A percentile compares a stretch with the other conserved stretches of the same genome.
Conservation (phyloP, 1,140 invertebrate genomes). For the Lamellibrachia luymesi region DNA sequence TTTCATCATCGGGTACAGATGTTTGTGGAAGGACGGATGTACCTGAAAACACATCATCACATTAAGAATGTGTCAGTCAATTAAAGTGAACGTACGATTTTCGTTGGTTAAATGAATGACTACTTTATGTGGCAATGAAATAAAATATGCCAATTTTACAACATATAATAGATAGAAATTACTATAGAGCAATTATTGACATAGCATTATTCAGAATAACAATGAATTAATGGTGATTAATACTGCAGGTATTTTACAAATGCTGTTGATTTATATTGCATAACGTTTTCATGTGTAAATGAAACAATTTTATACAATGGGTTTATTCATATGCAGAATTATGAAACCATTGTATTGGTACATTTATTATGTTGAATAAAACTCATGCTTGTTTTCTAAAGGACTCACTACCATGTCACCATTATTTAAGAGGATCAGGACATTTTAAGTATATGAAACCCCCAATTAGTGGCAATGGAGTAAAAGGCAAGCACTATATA, state of each 20-base stretch:
- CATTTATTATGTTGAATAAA: no score
- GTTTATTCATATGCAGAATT: background rate
- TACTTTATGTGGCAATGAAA: no score
- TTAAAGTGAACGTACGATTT: background rate
- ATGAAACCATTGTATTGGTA: background rate
- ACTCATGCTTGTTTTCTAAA: no score
- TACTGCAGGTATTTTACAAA: background rate
- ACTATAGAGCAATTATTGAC: no score
- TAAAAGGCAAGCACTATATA: no score
- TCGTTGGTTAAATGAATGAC: no score
- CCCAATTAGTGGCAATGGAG: no score
- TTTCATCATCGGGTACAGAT: conserved; percentile 30
- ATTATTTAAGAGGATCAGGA: no score
- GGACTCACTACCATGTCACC: no score
- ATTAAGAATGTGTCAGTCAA: background rate
- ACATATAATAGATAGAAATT: no score
- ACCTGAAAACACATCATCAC: conserved; percentile 23
- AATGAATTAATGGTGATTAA: background rate
- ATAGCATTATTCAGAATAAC: background rate
- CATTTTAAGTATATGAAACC: no score
- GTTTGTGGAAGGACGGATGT: conserved; percentile 28
- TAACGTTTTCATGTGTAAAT: background rate
- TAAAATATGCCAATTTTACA: no score
- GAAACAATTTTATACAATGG: background rate
- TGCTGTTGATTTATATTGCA: background rate